Evolutionary conservation across 2,888 invertebrate species (phyloP).

Genomic region (Dicyrtoma fusca): DNA sequence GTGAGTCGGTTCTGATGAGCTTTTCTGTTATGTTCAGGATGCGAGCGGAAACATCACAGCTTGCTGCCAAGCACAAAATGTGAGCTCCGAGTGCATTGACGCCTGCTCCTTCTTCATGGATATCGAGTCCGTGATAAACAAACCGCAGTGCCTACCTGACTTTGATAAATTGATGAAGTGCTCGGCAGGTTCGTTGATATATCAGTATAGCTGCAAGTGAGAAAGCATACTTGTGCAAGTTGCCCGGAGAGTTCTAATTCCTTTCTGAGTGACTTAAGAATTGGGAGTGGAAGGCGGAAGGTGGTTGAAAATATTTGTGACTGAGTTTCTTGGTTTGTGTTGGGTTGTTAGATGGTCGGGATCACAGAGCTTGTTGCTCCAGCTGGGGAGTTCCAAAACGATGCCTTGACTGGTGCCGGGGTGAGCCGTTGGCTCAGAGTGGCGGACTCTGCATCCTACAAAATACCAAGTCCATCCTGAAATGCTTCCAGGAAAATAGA

Average conservation of each 20-base stretch:
- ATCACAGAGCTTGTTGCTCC: constrained; percentile 82
- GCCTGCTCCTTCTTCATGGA: constrained; percentile 83
- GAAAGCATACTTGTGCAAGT: not conserved
- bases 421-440: constrained; percentile 70
- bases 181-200: constrained; percentile 67
- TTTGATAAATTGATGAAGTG: constrained; percentile 85
- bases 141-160: constrained; percentile 78
- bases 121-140: constrained; percentile 79
- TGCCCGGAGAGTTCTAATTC: not conserved
- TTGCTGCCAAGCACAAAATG: constrained; percentile 80
- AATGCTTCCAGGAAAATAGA: constrained; percentile 79
- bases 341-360: constrained; percentile 64
- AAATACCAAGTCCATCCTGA: constrained; percentile 75
- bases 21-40: constrained; percentile 58
- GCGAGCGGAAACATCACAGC: constrained; percentile 74
- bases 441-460: constrained; percentile 71
- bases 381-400: constrained; percentile 77
- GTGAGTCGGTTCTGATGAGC: not conserved
- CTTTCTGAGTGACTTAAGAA: constrained; percentile 1
- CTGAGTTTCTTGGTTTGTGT: not conserved
- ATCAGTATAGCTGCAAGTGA: no score
- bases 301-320: constrained; percentile 13
- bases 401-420: constrained; percentile 83
- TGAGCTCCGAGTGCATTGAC: constrained; percentile 75
- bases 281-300: constrained; percentile 3